Evolutionary conservation across 37 sponge, comb jelly and placozoan genomes (phyloP).

Genomic region (Amphimedon queenslandica): DNA sequence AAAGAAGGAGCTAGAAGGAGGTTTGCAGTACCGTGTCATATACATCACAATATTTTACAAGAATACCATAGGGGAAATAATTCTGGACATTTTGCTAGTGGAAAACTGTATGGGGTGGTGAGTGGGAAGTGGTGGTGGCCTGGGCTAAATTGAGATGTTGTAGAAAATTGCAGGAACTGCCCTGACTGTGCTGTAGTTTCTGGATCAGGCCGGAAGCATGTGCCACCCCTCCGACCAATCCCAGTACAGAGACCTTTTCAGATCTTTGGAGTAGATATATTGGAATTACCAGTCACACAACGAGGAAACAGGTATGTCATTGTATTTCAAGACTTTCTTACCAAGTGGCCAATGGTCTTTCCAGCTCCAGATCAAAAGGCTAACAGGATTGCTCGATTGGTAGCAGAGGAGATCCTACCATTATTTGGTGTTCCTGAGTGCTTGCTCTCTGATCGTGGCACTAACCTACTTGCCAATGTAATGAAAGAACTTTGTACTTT

Average conservation of each 20-base stretch:
- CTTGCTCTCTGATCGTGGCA: conserved; percentile 28
- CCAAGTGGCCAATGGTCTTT: conserved; percentile 59
- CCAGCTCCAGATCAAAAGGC: conserved; percentile 53
- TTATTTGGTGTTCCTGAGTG: conserved; percentile 35
- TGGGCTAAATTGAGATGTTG: conserved; percentile 30
- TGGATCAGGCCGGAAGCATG: conserved; percentile 15
- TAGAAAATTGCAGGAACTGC: conserved; percentile 22
- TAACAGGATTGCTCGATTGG: conserved; percentile 16
- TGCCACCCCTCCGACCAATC: conserved; percentile 34
- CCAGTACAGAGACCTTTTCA: conserved; percentile 35
- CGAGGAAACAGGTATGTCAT: conserved; percentile 41
- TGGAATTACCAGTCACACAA: conserved; percentile 26
- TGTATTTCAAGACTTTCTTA: conserved; percentile 52
- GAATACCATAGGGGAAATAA: conserved; percentile 35
- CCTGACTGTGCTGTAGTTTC: conserved; percentile 43
- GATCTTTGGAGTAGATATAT: conserved; percentile 43
- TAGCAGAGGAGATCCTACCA: conserved; percentile 25
- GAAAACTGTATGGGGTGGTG: conserved; percentile 16
- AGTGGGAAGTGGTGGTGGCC: conserved; percentile 53
- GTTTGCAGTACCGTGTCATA: conserved; percentile 29
- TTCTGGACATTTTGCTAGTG: conserved; percentile 50
- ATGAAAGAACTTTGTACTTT: conserved; percentile 32
- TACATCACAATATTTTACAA: conserved; percentile 11
- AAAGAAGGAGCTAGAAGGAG: neutral
- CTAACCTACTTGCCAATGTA: conserved; percentile 36